These are phyloP conservation scores for Pogonomyrmex barbatus DNA, from an alignment of 1,140 invertebrate species.

Conservation along the genomic window DNA sequence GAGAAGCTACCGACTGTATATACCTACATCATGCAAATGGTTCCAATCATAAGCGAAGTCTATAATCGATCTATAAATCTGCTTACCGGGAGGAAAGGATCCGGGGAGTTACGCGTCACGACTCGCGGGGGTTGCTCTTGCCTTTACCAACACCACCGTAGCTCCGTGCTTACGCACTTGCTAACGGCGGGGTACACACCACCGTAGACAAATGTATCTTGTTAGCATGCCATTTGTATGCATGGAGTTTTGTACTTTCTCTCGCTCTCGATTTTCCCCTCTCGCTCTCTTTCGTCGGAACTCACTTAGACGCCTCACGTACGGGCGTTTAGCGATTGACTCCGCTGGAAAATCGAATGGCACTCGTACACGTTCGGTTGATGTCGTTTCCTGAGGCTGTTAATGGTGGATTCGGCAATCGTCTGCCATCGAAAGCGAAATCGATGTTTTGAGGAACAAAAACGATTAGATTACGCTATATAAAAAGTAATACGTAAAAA, in stretches of 20 bases:
- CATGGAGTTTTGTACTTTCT: conserved; percentile 81
- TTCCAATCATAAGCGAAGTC: conserved; percentile 85
- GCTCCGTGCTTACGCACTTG: conserved; percentile 58
- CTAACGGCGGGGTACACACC: conserved; percentile 71
- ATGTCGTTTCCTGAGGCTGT: neutral
- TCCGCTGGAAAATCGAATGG: conserved; percentile 83
- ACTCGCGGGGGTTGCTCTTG: conserved; percentile 48
- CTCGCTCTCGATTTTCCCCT: conserved; percentile 56
- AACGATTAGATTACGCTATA: neutral
- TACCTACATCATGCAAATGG: conserved; percentile 85
- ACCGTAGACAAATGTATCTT: conserved; percentile 85
- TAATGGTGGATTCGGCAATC: neutral
- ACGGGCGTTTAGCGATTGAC: conserved; percentile 82
- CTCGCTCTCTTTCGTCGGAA: conserved; percentile 46
- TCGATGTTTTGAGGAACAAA: neutral
- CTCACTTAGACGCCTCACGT: conserved; percentile 69
- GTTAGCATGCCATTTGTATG: conserved; percentile 86
- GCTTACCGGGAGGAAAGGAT: conserved; percentile 81
- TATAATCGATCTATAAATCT: conserved; percentile 87
- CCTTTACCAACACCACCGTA: conserved; percentile 50
- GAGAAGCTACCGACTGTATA: conserved; percentile 70
- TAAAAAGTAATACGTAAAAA: neutral
- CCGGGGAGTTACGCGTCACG: conserved; percentile 67
- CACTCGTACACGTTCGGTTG: conserved; percentile 74
- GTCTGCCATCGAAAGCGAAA: neutral